Conservation (phyloP, 2,797 vertebrate genomes). For the Acomys russatus region DNA sequence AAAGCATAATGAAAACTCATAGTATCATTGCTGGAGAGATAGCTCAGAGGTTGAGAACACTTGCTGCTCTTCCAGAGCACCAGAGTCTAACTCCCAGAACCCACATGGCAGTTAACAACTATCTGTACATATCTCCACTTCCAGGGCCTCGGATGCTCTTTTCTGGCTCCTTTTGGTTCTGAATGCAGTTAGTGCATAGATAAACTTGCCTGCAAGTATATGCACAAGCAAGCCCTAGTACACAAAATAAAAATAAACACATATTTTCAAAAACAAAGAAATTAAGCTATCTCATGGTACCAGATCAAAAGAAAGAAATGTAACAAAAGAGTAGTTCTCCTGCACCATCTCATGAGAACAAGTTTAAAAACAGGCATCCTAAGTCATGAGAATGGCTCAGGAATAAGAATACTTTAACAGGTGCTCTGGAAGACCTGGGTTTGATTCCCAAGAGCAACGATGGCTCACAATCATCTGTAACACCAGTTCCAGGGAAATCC, state of each 20-base stretch:
- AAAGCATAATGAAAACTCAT: constrained; percentile 42
- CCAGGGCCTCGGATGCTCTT: too few species aligned
- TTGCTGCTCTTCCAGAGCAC: background rate
- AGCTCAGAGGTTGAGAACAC: background rate
- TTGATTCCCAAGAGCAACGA: background rate
- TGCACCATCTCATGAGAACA: constrained; percentile 28
- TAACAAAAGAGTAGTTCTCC: background rate
- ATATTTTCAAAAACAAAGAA: background rate
- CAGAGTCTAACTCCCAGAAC: background rate
- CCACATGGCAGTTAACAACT: background rate
- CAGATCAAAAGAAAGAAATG: constrained; percentile 22
- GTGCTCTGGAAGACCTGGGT: background rate
- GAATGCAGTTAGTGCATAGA: background rate
- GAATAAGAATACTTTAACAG: background rate
- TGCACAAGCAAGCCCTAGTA: background rate
- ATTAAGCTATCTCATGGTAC: background rate
- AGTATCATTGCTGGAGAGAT: background rate
- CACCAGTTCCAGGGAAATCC: background rate
- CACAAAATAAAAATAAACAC: background rate
- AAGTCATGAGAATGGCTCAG: background rate
- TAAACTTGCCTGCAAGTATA: background rate
- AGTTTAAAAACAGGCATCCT: constrained; percentile 7
- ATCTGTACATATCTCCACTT: background rate
- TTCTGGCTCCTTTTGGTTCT: background rate
- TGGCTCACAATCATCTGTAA: background rate